Evolutionary conservation across 2,113 vertebrate species (phyloP), one percentile per base, ranked within the genome.

Genomic region (Pavo muticus): DNA sequence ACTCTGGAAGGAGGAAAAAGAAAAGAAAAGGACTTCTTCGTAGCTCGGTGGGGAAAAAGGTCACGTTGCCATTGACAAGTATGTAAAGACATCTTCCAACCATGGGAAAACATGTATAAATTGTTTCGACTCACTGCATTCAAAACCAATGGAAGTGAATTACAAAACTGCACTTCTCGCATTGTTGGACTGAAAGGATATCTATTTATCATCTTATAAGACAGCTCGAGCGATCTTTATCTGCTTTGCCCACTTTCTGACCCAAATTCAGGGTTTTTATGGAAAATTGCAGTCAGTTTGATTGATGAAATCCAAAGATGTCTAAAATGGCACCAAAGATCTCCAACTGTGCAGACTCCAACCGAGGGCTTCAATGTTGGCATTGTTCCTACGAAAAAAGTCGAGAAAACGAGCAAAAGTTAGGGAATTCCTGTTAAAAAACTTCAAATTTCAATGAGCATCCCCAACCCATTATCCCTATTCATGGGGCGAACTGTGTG

Each of bases 241-340:
- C 99, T 99, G 98, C 98, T 98, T 98, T 98, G 98, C 98, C 98
- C 98, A 98, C 98, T 99, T 99, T 98, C 98, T 98, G 98, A 98
- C 98, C 98, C 98, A 99, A 99, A 99, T 99, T 99, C 98, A 98
- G 99, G 98, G 98, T 98, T 99, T 99, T 99, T 99, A 99, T 99
- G 99, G 99, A 99, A 99, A 99, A 99, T 99, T 98, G 99, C 99
- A 99, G 99, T 99, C 99, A 99, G 98, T 99, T 99, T 99, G 99
- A 99, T 99, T 99, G 99, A 99, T 99, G 99, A 99, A 99, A 99
- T 99, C 99, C 99, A 99, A 99, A 99, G 99, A 99, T 99, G 99
- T 99, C 99, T 98, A 98, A 98, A 99, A 99, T 98, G 99, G 99
- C 99, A 98, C 98, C 97, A 98, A 98, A 98, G 99, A 98, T 99